Percentiles rank a stretch among this genome's conserved stretches.
phyloP scores from a whole-genome alignment of 2,113 vertebrate genomes.

The Chitala chitala region DNA sequence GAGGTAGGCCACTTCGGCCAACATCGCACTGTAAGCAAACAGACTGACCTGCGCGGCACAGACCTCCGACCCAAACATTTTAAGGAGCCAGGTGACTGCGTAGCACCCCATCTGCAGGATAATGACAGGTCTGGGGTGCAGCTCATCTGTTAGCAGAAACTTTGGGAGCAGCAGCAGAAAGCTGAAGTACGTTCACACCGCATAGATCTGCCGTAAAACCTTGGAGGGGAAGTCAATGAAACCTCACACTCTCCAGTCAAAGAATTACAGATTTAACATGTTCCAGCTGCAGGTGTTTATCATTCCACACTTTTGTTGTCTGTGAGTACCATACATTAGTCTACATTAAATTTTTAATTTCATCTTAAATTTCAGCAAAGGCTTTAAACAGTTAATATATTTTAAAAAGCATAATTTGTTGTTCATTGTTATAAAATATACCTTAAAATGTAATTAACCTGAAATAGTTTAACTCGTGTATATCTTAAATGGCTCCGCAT shows the following conservation, averaged over 20 bases:
- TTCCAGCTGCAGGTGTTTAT: background rate
- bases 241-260: background rate
- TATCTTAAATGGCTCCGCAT: background rate
- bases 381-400: background rate
- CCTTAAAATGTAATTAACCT: background rate
- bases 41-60: slow-evolving; percentile 62
- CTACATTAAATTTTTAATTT: too few species aligned
- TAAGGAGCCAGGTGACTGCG: slow-evolving; percentile 66
- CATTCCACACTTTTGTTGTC: background rate
- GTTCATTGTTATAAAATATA: background rate
- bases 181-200: slow-evolving; percentile 76
- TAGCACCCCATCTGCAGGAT: slow-evolving; percentile 71
- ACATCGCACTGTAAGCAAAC: slow-evolving; percentile 70
- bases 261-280: background rate
- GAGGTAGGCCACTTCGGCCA: slow-evolving; percentile 73
- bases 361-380: too few species aligned
- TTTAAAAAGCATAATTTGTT: background rate
- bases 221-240: slow-evolving; percentile 30
- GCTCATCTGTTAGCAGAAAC: slow-evolving; percentile 74
- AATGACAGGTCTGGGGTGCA: slow-evolving; percentile 76
- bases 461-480: background rate
- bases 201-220: slow-evolving; percentile 74
- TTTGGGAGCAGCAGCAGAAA: slow-evolving; percentile 69
- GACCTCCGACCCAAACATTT: slow-evolving; percentile 67
- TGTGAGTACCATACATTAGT: too few species aligned